Evolutionary conservation across 2,888 invertebrate genomes (phyloP).

Genomic region (Synanthedon formicaeformis): DNA sequence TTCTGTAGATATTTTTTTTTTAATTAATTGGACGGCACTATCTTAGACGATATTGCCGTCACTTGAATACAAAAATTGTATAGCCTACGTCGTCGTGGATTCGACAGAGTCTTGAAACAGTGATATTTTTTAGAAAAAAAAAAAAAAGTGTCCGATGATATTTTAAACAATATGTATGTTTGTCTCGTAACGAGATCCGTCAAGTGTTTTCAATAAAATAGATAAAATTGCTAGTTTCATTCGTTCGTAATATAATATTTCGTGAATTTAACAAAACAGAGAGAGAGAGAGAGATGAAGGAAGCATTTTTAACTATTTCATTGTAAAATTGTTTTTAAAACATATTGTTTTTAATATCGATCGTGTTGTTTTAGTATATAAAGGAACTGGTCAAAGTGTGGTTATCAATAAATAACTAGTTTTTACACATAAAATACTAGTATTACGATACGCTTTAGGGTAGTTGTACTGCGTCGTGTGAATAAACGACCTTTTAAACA

Average conservation of each 20-base stretch:
- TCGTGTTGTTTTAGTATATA: too few relatives aligned
- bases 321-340: too few relatives aligned
- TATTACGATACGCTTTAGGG: slow-evolving; percentile 42
- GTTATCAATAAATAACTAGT: slow-evolving; percentile 44
- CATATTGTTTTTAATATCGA: too few relatives aligned
- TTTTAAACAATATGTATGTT: not conserved
- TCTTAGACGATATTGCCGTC: not conserved
- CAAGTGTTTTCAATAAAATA: too few relatives aligned
- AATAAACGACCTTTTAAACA: too few relatives aligned
- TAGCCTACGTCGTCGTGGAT: not conserved
- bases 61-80: not conserved
- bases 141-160: not conserved
- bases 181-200: too few relatives aligned
- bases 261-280: too few relatives aligned
- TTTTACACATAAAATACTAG: slow-evolving; percentile 21
- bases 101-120: not conserved
- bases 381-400: slow-evolving; percentile 40
- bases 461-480: slow-evolving; percentile 17
- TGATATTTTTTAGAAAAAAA: not conserved
- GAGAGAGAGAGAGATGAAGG: too few relatives aligned
- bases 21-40: slow-evolving; percentile 9
- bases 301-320: too few relatives aligned
- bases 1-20: slow-evolving; percentile 12
- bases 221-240: too few relatives aligned
- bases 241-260: too few relatives aligned